Base-by-base conservation (phyloP, 2,888 invertebrate species). In the Epinotia brunnichana region DNA sequence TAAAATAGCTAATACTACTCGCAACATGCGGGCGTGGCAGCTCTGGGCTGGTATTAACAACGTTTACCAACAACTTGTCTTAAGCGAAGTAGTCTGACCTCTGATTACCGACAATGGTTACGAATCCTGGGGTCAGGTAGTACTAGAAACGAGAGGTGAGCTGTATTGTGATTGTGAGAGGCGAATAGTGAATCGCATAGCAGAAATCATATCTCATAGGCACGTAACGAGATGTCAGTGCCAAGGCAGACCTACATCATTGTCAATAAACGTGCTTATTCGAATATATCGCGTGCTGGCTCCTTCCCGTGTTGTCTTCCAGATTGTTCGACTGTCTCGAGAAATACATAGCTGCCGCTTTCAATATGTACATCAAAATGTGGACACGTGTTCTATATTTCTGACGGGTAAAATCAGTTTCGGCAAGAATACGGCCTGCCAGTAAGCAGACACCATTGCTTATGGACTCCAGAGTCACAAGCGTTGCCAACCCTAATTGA, bases 181-280 rank as follows among this genome's bases (percentile, higher is more conserved):
- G 13, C 48, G n/a, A n/a, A 48, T 48, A n/a, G 48, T 48, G 48
- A 48, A 48, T n/a, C 5, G 4, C 7, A 48, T 48, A 7, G n/a
- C 82, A 82, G 82, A 82, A 76, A 79, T 85, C 83, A 89, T 91
- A 88, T 90, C 89, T 90, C 88, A 88, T 81, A 81, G 81, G 78
- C 80, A 82, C 83, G 86, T 88, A 88, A 87, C 88, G 87, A 89
- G 87, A 88, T 83, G 90, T 90, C 91, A 87, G 84, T 79, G 80
- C 80, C 90, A 87, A 84, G 80, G 80, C 82, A 82, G 84, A 90
- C 91, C 91, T 90, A 86, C 88, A 85, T 91, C 90, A 90, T 88
- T 90, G 88, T 89, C 90, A 89, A 87, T 87, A 88, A 85, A 84
- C 82, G 35, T n/a, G 53, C 64, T 35, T 64, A 56, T 62, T 29